Evolutionary conservation across 2,113 vertebrate genomes (phyloP).

Genomic region (Melanerpes formicivorus): DNA sequence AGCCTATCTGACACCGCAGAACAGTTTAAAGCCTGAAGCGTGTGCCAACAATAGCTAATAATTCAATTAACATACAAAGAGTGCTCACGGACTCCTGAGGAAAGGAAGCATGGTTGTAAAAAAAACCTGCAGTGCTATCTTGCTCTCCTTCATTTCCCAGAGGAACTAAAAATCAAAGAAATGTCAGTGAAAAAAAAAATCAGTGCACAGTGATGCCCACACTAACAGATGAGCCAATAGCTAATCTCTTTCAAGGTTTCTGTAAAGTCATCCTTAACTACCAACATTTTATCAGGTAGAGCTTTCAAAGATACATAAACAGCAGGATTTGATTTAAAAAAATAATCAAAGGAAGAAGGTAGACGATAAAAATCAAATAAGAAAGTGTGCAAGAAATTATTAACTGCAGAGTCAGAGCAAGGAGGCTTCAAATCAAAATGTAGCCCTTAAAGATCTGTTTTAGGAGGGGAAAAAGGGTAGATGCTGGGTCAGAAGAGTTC

Average conservation of each 20-base stretch:
- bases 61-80: conserved; percentile 21
- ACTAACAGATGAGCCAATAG: background rate
- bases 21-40: background rate
- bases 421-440: background rate
- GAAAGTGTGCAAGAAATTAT: background rate
- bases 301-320: background rate
- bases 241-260: background rate
- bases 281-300: background rate
- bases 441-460: background rate
- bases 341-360: background rate
- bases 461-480: background rate
- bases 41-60: background rate
- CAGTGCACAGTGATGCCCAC: background rate
- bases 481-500: background rate
- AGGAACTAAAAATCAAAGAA: conserved; percentile 31
- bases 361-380: background rate
- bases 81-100: background rate
- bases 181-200: background rate
- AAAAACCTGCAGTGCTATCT: background rate
- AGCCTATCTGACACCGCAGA: background rate
- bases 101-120: background rate
- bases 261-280: background rate
- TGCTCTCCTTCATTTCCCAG: background rate
- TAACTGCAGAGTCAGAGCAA: background rate
- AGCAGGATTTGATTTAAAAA: background rate